A percentile compares a stretch with the other conserved stretches of the same genome.
Evolutionary conservation across 2,888 invertebrate genomes (phyloP).

Genomic region (Cancer borealis): DNA sequence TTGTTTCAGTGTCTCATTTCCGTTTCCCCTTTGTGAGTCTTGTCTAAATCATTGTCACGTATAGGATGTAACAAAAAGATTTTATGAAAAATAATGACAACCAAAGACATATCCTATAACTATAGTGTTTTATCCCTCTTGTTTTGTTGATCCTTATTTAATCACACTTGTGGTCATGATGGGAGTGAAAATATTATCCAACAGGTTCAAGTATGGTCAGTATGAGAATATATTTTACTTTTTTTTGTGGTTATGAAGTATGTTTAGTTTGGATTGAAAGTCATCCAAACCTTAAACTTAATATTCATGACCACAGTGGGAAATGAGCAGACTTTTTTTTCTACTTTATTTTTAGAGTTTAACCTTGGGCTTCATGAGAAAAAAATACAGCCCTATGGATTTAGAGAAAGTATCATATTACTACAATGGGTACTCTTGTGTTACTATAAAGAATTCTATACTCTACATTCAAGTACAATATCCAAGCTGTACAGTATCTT

Average conservation of each 20-base stretch:
- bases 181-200: not conserved
- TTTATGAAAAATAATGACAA: constrained; percentile 73
- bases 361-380: not conserved
- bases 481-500: too few relatives aligned
- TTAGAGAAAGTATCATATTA: too few relatives aligned
- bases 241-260: not conserved
- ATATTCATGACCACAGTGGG: not conserved
- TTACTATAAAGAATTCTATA: too few relatives aligned
- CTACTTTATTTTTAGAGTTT: not conserved
- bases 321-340: not conserved
- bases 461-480: not conserved
- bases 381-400: not conserved
- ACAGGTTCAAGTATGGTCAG: not conserved
- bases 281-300: not conserved
- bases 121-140: constrained; percentile 68
- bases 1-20: constrained; percentile 57
- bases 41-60: constrained; percentile 68
- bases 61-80: constrained; percentile 71
- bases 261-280: too few relatives aligned
- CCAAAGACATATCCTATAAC: constrained; percentile 71
- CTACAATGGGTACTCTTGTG: not conserved
- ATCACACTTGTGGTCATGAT: not conserved
- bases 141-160: constrained; percentile 28
- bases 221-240: too few relatives aligned
- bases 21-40: constrained; percentile 54